These are phyloP conservation scores for Esperia sulphurella DNA, from an alignment of 2,888 invertebrate genomes.

Conservation along the genomic window DNA sequence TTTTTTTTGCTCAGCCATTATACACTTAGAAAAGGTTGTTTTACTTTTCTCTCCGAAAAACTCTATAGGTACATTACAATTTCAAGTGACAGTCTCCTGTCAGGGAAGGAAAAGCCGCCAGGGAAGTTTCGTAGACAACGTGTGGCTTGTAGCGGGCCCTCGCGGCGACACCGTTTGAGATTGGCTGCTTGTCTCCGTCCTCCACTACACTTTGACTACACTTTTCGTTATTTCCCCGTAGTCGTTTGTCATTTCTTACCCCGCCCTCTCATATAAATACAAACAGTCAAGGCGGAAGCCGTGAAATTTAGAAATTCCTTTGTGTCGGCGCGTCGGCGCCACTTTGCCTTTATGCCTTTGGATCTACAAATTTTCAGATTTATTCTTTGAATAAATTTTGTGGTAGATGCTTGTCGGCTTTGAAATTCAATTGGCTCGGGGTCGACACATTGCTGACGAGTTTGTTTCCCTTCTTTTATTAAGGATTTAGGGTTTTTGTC, in stretches of 20 bases:
- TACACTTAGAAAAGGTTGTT: no score
- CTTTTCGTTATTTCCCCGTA: constrained; percentile 40
- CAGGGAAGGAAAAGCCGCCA: background rate
- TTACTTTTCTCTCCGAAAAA: background rate
- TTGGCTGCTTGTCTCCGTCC: constrained; percentile 28
- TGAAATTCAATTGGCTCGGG: constrained; percentile 77
- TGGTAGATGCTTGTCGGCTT: constrained; percentile 74
- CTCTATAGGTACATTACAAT: background rate
- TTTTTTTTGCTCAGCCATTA: no score
- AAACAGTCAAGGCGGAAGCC: constrained; percentile 74
- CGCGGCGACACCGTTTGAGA: constrained; percentile 34
- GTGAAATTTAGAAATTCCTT: constrained; percentile 79
- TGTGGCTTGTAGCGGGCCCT: background rate
- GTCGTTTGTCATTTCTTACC: constrained; percentile 73
- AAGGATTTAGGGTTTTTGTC: constrained; percentile 43
- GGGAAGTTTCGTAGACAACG: background rate
- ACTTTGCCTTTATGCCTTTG: constrained; percentile 72
- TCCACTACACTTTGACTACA: constrained; percentile 19
- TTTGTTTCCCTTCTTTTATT: constrained; percentile 56
- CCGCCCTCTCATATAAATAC: constrained; percentile 70
- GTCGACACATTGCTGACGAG: constrained; percentile 75
- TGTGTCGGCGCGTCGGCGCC: constrained; percentile 73
- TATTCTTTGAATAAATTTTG: constrained; percentile 79
- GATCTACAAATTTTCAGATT: constrained; percentile 79
- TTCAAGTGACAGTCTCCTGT: background rate